These are phyloP conservation scores for Calameuta filiformis DNA, from an alignment of 2,888 invertebrate species.

Conservation along the genomic window DNA sequence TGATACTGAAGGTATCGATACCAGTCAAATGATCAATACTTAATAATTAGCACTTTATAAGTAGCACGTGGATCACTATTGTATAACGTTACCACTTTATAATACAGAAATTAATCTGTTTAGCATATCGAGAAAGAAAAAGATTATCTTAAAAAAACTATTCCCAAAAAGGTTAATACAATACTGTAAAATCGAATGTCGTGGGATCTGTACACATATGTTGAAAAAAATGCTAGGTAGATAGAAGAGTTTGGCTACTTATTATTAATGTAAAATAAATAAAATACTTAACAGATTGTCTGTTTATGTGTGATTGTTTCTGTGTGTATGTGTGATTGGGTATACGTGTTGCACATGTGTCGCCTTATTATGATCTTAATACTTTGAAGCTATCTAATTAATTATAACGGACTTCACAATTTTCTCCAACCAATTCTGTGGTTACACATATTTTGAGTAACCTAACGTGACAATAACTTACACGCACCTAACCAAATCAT, in stretches of 20 bases:
- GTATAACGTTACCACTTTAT: not conserved
- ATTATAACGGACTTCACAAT: conserved; percentile 23
- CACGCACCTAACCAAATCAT: not conserved
- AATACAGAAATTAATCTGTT: not conserved
- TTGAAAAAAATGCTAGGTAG: not conserved
- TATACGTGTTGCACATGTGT: not conserved
- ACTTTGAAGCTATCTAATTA: conserved; percentile 22
- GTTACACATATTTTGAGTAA: conserved; percentile 12
- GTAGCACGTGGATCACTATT: not conserved
- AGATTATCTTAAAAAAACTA: conserved; percentile 4
- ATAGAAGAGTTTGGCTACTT: not conserved
- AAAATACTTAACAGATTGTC: conserved; percentile 32
- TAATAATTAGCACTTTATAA: not conserved
- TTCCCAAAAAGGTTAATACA: not conserved
- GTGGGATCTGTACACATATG: not conserved
- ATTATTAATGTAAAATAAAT: conserved; percentile 35
- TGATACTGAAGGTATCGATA: not conserved
- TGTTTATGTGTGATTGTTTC: not conserved
- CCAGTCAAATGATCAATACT: not conserved
- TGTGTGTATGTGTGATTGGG: not conserved
- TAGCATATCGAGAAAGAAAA: not conserved
- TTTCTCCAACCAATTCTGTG: conserved; percentile 25
- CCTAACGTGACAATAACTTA: not conserved
- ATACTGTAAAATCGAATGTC: not conserved
- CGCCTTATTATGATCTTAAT: not conserved